phyloP scores from a whole-genome alignment of 2,888 invertebrate species.

The Phyto melanocephala region DNA sequence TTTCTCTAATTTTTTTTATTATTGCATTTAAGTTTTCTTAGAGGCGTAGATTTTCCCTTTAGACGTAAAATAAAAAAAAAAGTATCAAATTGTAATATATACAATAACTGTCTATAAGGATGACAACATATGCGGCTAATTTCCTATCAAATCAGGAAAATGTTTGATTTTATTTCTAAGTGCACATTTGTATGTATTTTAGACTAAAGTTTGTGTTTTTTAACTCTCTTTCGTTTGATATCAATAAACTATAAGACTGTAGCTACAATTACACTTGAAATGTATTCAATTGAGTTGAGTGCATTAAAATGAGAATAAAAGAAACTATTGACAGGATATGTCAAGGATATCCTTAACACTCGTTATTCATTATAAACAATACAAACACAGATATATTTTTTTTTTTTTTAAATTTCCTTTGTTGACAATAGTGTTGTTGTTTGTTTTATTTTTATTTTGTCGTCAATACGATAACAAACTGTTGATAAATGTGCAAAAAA shows the following conservation, averaged over 20 bases:
- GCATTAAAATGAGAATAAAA: conserved; percentile 55
- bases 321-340: conserved; percentile 75
- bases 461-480: conserved; percentile 54
- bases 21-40: conserved; percentile 42
- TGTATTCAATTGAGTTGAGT: conserved; percentile 61
- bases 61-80: conserved; percentile 20
- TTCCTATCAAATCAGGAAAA: conserved; percentile 65
- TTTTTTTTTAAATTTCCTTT: conserved; percentile 2
- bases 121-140: conserved; percentile 66
- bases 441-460: conserved; percentile 14
- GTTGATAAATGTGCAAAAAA: conserved; percentile 63
- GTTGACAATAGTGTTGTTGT: not conserved
- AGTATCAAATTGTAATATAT: conserved; percentile 66
- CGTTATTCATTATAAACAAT: conserved; percentile 59
- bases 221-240: conserved; percentile 31
- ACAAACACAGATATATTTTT: conserved; percentile 41
- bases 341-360: conserved; percentile 78
- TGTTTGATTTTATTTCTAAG: conserved; percentile 48
- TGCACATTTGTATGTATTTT: conserved; percentile 1
- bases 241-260: conserved; percentile 33
- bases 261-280: conserved; percentile 58
- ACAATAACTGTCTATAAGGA: conserved; percentile 44
- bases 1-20: not conserved
- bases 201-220: conserved; percentile 7
- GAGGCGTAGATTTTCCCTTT: conserved; percentile 46